A percentile compares a stretch with the other conserved stretches of the same genome.
phyloP scores from a whole-genome alignment of 2,113 vertebrate genomes.

The Lophochroa leadbeateri region DNA sequence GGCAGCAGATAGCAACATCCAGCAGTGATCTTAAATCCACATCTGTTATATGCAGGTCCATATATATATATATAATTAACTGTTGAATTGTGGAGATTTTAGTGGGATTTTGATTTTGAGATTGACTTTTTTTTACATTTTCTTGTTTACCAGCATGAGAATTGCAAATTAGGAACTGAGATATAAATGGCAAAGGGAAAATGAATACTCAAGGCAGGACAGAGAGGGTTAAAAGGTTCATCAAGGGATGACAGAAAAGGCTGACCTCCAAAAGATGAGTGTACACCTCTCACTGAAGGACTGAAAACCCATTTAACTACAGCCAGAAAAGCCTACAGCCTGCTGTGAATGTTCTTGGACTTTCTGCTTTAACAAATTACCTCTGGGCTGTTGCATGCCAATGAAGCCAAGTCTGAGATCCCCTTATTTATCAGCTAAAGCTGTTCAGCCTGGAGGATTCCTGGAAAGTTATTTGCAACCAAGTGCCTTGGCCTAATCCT shows the following conservation, averaged over 20 bases:
- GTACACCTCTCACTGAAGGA: background rate
- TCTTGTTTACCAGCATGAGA: background rate
- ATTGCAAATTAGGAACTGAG: background rate
- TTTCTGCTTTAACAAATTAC: conserved; percentile 22
- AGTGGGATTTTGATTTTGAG: background rate
- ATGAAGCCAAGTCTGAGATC: background rate
- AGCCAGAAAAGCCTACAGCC: background rate
- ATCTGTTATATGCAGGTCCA: background rate
- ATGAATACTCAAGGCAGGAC: background rate
- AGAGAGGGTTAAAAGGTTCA: background rate
- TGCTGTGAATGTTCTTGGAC: background rate
- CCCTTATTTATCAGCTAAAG: conserved; percentile 18
- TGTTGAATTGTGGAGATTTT: background rate
- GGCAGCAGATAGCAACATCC: background rate
- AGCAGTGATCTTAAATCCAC: background rate
- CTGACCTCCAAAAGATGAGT: background rate
- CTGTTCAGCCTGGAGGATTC: background rate
- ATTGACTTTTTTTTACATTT: background rate
- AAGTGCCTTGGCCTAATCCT: background rate
- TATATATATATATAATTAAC: background rate
- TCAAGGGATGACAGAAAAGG: background rate
- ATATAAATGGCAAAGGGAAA: background rate
- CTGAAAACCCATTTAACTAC: background rate
- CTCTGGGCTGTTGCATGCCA: background rate
- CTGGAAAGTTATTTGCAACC: conserved; percentile 2